Evolutionary conservation across 2,888 invertebrate species (phyloP), one percentile per base, ranked within the genome.

Genomic region (Netelia inedita): DNA sequence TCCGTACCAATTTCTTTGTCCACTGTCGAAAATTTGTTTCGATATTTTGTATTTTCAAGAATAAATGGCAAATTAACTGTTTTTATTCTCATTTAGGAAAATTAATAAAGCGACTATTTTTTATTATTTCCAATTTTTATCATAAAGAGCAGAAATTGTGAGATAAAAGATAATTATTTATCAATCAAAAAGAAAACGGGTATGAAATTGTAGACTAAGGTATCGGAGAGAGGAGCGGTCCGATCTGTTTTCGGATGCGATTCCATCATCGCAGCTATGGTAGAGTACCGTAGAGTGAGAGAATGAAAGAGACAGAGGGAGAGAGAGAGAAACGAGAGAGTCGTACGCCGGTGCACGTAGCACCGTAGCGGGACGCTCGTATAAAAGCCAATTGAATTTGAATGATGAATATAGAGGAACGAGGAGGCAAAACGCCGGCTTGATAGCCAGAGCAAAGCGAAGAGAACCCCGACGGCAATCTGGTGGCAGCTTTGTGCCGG

Each of bases 351-450:
- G 14, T 21, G 23, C 41, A 55, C 73, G 71, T 73, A 63, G 28
- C 28, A 87, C 87, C 88, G 87, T 88, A 2, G 89, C 90, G 89
- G 91, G 90, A 92, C 90, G 89, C 89, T 92, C 91, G 92, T 65
- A 93, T 93, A 93, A 93, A 93, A 93, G 93, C 90, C 93, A 93
- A 93, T 93, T 92, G 92, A 92, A 92, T 93, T 93, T 92, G 91
- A 93, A 93, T 92, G 92, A 93, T 93, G 93, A 93, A 93, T 93
- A 93, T 92, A 91, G 92, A 93, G 91, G 92, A 93, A 90, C 89
- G 91, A 89, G 89, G 72, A 72, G 74, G 82, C 83, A 66, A 28
- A 46, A 46, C 46, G 46, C 46, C 14, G 46, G 46, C 10, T 46
- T 68, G 43, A 76, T 79, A 74, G 85, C 80, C 79, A 16, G 16